Evolutionary conservation across 1,140 invertebrate species (phyloP).

Genomic region (Aphidius gifuensis): DNA sequence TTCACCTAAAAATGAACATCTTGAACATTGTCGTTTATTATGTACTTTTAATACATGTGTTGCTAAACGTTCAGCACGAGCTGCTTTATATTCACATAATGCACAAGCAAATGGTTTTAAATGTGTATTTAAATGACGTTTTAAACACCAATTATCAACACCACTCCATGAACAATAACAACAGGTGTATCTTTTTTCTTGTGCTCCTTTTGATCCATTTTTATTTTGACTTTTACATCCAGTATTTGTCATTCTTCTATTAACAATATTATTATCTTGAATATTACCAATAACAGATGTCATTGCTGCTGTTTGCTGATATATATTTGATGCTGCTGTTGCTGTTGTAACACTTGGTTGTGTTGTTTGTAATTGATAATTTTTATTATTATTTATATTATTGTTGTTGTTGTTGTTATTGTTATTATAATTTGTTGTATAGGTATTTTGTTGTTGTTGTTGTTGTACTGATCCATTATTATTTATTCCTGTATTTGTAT

Average conservation of each 20-base stretch:
- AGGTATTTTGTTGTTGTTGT: conserved; percentile 23
- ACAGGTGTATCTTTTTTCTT: conserved; percentile 68
- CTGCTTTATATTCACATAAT: conserved; percentile 88
- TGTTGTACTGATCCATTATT: conserved; percentile 15
- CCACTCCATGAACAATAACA: conserved; percentile 88
- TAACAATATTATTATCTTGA: conserved; percentile 37
- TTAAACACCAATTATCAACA: conserved; percentile 90
- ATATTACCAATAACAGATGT: conserved; percentile 35
- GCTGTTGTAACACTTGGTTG: conserved; percentile 5
- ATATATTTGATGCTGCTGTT: conserved; percentile 25
- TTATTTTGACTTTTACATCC: conserved; percentile 49
- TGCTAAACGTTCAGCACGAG: conserved; percentile 77
- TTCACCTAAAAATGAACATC: conserved; percentile 81
- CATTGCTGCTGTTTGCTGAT: conserved; percentile 31
- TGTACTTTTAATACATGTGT: conserved; percentile 89
- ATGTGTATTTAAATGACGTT: conserved; percentile 87
- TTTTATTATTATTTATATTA: conserved; percentile 29
- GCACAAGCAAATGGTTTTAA: conserved; percentile 85
- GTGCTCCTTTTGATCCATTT: conserved; percentile 39
- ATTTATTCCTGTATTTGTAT: conserved; percentile 7
- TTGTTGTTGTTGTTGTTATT: no score
- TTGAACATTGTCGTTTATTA: conserved; percentile 83
- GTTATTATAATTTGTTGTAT: conserved; percentile 34
- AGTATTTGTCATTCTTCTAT: conserved; percentile 42
- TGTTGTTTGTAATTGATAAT: conserved; percentile 42